Conservation (phyloP, 2,797 vertebrate species). For the Anguilla marmorata region DNA sequence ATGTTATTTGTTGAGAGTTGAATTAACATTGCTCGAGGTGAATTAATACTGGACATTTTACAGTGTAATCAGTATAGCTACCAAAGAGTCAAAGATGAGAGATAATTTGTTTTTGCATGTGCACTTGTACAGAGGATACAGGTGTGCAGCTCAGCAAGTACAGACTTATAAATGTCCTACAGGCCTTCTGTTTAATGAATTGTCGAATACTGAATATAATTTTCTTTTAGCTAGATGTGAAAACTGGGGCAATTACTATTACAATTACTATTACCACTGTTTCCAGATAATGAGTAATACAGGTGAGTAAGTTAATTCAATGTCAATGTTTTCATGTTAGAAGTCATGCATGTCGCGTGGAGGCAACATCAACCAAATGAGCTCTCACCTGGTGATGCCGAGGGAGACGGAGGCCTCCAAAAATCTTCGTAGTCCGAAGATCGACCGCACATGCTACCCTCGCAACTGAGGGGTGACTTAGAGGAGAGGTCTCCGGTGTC, state of each 20-base stretch:
- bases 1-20: too few species aligned
- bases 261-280: too few species aligned
- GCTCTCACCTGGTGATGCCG: conserved; percentile 84
- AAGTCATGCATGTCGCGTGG: background rate
- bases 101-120: background rate
- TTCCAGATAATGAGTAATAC: too few species aligned
- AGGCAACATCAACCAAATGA: background rate
- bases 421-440: conserved; percentile 86
- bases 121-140: background rate
- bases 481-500: conserved; percentile 75
- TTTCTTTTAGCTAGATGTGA: background rate
- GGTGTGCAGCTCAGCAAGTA: background rate
- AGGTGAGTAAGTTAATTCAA: too few species aligned
- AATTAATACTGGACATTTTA: too few species aligned
- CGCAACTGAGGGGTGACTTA: conserved; percentile 82
- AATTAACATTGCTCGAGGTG: too few species aligned
- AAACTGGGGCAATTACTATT: background rate
- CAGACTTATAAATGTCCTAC: background rate
- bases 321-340: background rate
- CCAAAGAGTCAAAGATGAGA: background rate
- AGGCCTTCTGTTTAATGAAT: background rate
- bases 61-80: background rate
- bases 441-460: conserved; percentile 76
- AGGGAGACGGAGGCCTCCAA: conserved; percentile 95
- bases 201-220: background rate